Conservation (phyloP, 2,113 vertebrate species). For the Odobenus rosmarus region DNA sequence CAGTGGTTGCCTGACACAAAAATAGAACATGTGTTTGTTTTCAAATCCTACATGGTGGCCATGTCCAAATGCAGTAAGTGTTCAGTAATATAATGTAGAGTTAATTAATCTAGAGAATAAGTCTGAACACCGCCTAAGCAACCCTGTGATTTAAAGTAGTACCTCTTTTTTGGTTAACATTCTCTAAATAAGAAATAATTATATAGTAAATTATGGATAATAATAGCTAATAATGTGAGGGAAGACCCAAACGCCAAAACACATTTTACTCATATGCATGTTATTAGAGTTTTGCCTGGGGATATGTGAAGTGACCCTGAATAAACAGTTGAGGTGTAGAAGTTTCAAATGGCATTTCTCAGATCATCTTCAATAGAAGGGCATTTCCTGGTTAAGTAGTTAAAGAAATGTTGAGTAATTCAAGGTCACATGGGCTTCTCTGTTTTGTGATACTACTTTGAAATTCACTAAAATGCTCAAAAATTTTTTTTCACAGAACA, state of each 20-base stretch:
- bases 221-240: not conserved
- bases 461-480: not conserved
- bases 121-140: not conserved
- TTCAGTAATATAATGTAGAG: not conserved
- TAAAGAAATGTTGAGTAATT: not conserved
- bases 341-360: not conserved
- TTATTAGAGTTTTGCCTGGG: not conserved
- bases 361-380: accelerated
- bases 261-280: not conserved
- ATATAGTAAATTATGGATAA: not conserved
- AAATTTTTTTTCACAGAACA: not conserved
- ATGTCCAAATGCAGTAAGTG: too few relatives aligned
- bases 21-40: not conserved
- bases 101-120: not conserved
- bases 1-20: not conserved
- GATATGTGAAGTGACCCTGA: accelerated
- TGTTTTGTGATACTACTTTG: not conserved
- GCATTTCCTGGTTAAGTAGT: not conserved
- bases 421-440: not conserved
- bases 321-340: not conserved
- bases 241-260: not conserved
- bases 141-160: not conserved
- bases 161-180: not conserved
- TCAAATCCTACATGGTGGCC: not conserved
- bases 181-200: not conserved